Evolutionary conservation across 2,113 vertebrate genomes (phyloP), one percentile per base, ranked within the genome.

Genomic region (Thymallus thymallus): DNA sequence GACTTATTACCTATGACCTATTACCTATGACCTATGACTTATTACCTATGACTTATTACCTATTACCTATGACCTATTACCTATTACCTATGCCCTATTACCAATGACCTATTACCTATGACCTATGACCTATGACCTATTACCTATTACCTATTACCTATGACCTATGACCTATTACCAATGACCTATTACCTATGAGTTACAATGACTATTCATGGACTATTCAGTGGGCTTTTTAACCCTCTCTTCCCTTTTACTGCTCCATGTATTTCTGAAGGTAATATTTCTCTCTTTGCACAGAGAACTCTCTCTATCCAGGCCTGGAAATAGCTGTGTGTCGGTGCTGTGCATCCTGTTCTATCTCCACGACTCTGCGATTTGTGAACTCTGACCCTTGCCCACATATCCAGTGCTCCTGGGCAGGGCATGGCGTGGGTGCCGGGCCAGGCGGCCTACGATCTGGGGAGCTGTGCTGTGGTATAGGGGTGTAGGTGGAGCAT

Each of bases 401-500:
- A 72, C 71, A 12, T 23, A 30, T 18, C 24, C 16, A 20, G 63
- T 5, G 7, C 60, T 62, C 16, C n/a, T 1, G 60, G 58, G 58
- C 32, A 23, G 56, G 58, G 12, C 20, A 45, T 68, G 74, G 69
- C 26, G 67, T 32, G 16, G 63, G 63, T 65, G 35, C 30, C 30
- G n/a, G 66, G 69, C 69, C 56, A 41, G 0, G 1, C 64, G 18
- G 22, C 14, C 29, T 61, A 46, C 73, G 65, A 75, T 72, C 48
- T 24, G 69, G 48, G 73, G 76, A 51, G 48, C 75, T 2, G 1
- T 74, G 75, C 35, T 35, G 12, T 24, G 77, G 71, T 77, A 76
- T 74, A 23, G 66, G 65, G 74, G 78, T 29, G 71, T 82, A 82
- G 82, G 80, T 77, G 76, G 78, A 68, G 68, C 35, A 41, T 41